These are phyloP conservation scores for Diogma glabrata DNA, from an alignment of 2,888 invertebrate species.

Conservation along the genomic window DNA sequence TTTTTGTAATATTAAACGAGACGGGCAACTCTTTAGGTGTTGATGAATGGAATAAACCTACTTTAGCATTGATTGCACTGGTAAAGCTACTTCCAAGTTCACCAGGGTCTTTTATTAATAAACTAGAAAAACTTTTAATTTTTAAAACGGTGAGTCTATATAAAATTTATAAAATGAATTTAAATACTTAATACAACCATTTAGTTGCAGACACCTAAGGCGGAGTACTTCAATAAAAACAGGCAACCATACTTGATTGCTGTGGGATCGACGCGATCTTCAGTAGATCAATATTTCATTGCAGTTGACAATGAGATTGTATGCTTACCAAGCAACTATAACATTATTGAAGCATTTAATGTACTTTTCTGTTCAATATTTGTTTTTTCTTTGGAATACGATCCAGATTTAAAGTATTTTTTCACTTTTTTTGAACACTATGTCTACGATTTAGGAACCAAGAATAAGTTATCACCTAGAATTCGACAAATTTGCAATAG, in stretches of 20 bases:
- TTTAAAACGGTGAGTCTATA: too few species aligned
- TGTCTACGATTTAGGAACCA: too few species aligned
- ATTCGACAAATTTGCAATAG: too few species aligned
- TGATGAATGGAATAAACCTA: background rate
- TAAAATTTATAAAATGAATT: background rate
- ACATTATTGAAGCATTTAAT: background rate
- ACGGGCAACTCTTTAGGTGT: background rate
- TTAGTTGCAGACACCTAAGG: background rate
- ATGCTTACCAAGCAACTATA: background rate
- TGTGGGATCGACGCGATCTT: background rate
- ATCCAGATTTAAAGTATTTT: too few species aligned
- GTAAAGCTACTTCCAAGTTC: background rate
- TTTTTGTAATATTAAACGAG: background rate
- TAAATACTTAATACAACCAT: background rate
- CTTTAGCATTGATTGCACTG: background rate
- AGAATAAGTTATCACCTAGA: too few species aligned
- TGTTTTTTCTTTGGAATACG: too few species aligned
- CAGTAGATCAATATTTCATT: too few species aligned
- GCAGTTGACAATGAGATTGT: background rate
- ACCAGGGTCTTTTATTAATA: background rate
- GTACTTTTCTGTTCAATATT: background rate
- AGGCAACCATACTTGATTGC: background rate
- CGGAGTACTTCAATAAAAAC: background rate
- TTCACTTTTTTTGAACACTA: background rate
- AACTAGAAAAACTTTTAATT: background rate